These are phyloP conservation scores for Hormaphis cornu DNA, from an alignment of 1,140 invertebrate species.

Conservation along the genomic window DNA sequence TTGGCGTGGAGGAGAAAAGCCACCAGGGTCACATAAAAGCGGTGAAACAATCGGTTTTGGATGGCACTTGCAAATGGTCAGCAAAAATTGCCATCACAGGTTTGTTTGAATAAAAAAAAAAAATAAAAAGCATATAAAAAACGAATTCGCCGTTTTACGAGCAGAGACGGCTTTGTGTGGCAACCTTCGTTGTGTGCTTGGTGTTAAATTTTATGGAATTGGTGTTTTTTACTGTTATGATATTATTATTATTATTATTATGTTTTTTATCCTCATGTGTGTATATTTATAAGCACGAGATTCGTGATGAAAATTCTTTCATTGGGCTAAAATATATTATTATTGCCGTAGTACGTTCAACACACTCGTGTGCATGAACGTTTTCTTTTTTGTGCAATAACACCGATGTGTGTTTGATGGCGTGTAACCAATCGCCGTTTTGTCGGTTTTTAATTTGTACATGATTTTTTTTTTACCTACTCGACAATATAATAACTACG, in stretches of 20 bases:
- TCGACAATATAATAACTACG: background rate
- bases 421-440: background rate
- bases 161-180: constrained; percentile 26
- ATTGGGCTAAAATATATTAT: background rate
- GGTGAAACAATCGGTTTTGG: constrained; percentile 96
- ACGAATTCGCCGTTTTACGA: background rate
- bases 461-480: background rate
- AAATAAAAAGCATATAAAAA: no score
- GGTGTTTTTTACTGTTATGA: constrained; percentile 11
- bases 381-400: background rate
- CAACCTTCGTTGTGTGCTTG: constrained; percentile 24
- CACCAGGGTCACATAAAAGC: constrained; percentile 94
- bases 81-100: constrained; percentile 99
- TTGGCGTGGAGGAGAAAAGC: constrained; percentile 86
- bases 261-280: background rate
- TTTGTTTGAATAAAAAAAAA: constrained; percentile 52
- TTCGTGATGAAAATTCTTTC: constrained; percentile 28
- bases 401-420: background rate
- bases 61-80: constrained; percentile 99
- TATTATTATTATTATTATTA: no score
- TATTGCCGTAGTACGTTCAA: background rate
- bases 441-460: background rate
- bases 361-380: background rate
- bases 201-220: constrained; percentile 29
- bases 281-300: constrained; percentile 18